These are phyloP conservation scores for Periplaneta americana DNA, from an alignment of 1,140 invertebrate genomes.

Conservation along the genomic window DNA sequence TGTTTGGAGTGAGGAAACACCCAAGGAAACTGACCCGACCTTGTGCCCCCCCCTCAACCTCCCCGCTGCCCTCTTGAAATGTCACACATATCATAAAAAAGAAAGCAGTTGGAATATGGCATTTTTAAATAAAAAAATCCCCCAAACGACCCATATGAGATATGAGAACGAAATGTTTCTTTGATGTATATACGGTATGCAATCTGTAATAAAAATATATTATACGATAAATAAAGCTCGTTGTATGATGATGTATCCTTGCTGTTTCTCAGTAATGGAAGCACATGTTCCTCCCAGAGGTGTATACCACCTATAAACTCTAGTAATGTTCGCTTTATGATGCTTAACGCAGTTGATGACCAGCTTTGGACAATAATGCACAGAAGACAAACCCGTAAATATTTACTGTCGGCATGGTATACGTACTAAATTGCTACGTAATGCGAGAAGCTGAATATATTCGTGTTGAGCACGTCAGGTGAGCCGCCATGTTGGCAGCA, in stretches of 20 bases:
- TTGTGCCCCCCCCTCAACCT: no score
- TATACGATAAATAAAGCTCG: not conserved
- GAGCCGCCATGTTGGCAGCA: no score
- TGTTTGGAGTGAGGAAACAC: not conserved
- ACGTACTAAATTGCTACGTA: not conserved
- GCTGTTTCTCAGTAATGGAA: not conserved
- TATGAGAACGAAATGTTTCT: not conserved
- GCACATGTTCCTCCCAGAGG: not conserved
- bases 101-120: not conserved
- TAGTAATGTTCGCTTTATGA: not conserved
- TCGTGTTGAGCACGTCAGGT: no score
- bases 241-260: not conserved
- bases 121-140: not conserved
- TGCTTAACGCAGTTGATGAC: not conserved
- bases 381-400: not conserved
- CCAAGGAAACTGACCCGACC: not conserved
- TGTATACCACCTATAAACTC: not conserved
- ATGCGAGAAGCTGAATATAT: no score
- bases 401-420: not conserved
- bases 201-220: not conserved
- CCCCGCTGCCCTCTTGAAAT: not conserved
- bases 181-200: not conserved
- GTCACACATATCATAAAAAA: not conserved
- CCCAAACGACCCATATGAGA: not conserved
- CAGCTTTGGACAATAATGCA: not conserved